Conservation (phyloP, 2,797 vertebrate species). For the Darevskia mixta region DNA sequence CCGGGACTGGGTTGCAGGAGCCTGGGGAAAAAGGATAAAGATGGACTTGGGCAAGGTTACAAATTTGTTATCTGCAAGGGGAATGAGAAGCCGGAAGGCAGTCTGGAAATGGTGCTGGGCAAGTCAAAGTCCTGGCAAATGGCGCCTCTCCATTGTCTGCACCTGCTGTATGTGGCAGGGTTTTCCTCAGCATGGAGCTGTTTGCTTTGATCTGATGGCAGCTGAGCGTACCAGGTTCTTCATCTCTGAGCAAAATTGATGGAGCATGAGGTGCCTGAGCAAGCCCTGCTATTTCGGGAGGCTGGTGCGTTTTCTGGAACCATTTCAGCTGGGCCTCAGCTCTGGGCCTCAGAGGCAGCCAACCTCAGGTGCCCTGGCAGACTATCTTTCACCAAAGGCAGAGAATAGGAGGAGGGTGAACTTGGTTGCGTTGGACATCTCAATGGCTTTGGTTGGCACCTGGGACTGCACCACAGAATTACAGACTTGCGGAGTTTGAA, state of each 20-base stretch:
- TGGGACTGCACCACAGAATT: no score
- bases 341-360: neutral
- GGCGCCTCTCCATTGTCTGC: neutral
- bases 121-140: neutral
- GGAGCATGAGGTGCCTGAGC: neutral
- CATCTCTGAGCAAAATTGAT: neutral
- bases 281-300: neutral
- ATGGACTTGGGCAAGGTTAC: neutral
- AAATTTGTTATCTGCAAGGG: constrained; percentile 2
- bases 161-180: neutral
- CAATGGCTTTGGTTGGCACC: no score
- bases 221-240: neutral
- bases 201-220: neutral
- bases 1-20: neutral
- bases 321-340: neutral
- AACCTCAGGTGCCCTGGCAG: neutral
- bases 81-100: constrained; percentile 1
- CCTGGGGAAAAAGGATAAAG: constrained; percentile 2
- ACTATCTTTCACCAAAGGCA: neutral
- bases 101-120: neutral
- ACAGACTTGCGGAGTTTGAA: no score
- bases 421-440: no score
- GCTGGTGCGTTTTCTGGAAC: neutral
- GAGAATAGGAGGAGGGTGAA: no score
- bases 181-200: neutral